Base-by-base conservation (phyloP, 2,113 vertebrate species). In the Pelvicachromis taeniatus region DNA sequence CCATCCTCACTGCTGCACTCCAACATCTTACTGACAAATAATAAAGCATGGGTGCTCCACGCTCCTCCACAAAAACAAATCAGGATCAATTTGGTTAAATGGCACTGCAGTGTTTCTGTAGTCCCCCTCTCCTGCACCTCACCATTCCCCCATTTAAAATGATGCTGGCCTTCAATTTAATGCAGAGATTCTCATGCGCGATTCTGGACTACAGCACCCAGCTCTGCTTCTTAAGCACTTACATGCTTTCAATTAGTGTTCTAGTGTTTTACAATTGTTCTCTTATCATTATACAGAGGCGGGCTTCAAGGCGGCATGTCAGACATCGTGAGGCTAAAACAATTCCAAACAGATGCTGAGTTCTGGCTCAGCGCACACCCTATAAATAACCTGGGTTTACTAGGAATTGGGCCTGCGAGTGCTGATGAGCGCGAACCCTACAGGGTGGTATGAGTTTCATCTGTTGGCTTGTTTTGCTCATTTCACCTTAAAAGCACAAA, bases 311-410 rank as follows among this genome's bases (percentile, higher is more conserved):
- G 14, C 14, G 8, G 29, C 0, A 52, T 45, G 40, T 58, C 70
- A 83, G n/a, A 85, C 56, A 83, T 55, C 26, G 81, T 50, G 48
- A 68, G 78, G 0, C 65, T 79, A 83, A 80, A 85, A 79, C 61
- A 78, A 83, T 16, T 84, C 61, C 48, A 75, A 84, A 88, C 84
- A 88, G 73, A 91, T 87, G 80, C 77, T 50, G 78, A 82, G 53
- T 81, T 83, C 21, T 81, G 59, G 9, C 55, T 84, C 6, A 52
- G 14, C 12, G 3, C 10, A 2, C 79, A 4, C 8, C 63, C 87
- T 85, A 82, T 78, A 87, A 91, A 91, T 88, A 89, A 89, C 78
- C 3, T 1, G 42, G 48, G 63, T 90, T 84, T 82, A 84, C 83
- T 81, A 52, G 68, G 68, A 82, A 90, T 79, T 80, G 45, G 19